These are phyloP conservation scores for human (Homo sapiens) DNA, from an alignment of 2,113 vertebrate species.

Conservation along the genomic window DNA sequence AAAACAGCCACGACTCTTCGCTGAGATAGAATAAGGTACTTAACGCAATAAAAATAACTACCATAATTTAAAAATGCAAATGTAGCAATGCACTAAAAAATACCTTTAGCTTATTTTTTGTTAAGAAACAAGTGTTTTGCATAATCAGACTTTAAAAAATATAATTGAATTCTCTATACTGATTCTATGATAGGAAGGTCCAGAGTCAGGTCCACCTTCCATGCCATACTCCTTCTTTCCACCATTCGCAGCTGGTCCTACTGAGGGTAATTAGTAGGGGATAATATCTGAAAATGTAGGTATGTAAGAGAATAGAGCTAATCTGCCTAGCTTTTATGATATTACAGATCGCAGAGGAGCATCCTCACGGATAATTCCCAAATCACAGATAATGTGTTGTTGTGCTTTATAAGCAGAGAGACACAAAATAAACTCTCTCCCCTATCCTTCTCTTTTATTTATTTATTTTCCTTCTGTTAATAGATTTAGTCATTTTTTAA, in stretches of 20 bases:
- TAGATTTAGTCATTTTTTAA: not conserved
- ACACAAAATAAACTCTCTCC: not conserved
- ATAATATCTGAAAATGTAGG: not conserved
- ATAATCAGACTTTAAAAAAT: not conserved
- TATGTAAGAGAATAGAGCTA: not conserved
- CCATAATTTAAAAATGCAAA: slow-evolving; percentile 53
- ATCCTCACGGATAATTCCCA: not conserved
- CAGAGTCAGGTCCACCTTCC: not conserved
- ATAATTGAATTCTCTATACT: not conserved
- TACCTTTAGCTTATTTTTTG: slow-evolving; percentile 1
- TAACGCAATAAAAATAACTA: slow-evolving; percentile 41
- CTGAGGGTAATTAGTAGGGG: not conserved
- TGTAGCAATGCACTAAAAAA: not conserved
- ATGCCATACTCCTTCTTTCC: not conserved
- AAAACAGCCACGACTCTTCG: slow-evolving; percentile 6
- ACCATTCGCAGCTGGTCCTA: not conserved
- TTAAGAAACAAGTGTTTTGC: not conserved
- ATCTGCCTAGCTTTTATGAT: not conserved
- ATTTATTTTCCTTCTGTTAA: not conserved
- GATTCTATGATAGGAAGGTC: not conserved
- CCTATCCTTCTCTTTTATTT: not conserved
- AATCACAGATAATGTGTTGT: not conserved
- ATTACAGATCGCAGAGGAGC: not conserved
- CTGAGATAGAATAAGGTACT: slow-evolving; percentile 11
- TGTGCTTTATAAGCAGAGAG: not conserved